Base-by-base conservation (phyloP, 2,113 vertebrate genomes). In the Dromiciops gliroides region DNA sequence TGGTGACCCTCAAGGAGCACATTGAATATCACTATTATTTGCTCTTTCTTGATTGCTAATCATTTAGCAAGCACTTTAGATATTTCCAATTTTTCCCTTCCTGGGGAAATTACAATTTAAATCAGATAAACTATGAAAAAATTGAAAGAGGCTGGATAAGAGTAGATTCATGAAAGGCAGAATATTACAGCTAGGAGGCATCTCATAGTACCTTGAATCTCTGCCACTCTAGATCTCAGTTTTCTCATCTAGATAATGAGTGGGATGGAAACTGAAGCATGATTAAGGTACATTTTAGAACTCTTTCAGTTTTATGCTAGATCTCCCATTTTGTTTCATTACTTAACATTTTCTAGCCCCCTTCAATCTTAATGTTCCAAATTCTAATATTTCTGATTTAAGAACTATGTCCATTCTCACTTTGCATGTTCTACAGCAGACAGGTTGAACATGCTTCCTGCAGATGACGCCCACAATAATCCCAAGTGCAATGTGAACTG, bases 1-100 rank as follows among this genome's bases (percentile, higher is more conserved):
- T 28, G 89, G 60, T 88, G 95, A 96, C 94, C 92, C 93, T n/a
- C 0, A 6, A 0, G 0, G 1, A 48, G 88, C 48, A 2, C 12
- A 0, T 0, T 48, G 52, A 44, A 88, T 49, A 89, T 90, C 89
- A 10, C 5, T 90, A 94, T 94, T 44, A 44, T 89, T 14, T 53
- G 94, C 48, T 89, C 24, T 90, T 94, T 91, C 94, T 51, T 90
- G 95, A 96, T 95, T 51, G 24, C 95, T 94, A 95, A 90, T 94
- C 48, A 92, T 91, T 94, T 75, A 96, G 90, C 90, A 96, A 83
- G 91, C 91, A 91, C 95, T 96, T 96, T 75, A 52, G 95, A 92
- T 51, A 93, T n/a, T 92, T 91, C 92, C 67, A 50, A 93, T 60
- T 11, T 50, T 89, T 48, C 3, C 24, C 89, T 92, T 0, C 3